Conservation (phyloP, 2,113 vertebrate species). For the Tursiops truncatus region DNA sequence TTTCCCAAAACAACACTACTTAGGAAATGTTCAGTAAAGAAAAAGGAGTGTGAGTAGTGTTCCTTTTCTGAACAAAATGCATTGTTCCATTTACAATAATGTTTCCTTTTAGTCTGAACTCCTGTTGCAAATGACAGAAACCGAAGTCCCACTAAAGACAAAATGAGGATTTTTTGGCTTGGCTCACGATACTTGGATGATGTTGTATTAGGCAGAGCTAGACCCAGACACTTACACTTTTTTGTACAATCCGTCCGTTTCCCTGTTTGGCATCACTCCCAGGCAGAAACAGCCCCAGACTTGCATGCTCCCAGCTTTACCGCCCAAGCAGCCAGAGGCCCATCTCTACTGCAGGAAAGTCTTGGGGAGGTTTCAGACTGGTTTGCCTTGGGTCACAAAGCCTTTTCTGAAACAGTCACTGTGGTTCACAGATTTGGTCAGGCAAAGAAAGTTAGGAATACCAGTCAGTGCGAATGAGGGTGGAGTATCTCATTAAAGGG, state of each 20-base stretch:
- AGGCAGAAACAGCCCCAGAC: neutral
- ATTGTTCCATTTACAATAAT: neutral
- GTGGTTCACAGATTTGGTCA: neutral
- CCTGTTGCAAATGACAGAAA: neutral
- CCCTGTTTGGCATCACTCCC: neutral
- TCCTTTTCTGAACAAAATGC: neutral
- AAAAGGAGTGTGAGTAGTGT: neutral
- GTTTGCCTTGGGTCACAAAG: neutral
- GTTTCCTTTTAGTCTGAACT: neutral
- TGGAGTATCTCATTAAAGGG: neutral
- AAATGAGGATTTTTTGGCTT: neutral
- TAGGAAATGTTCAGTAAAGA: neutral
- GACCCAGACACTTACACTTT: neutral
- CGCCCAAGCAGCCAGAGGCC: neutral
- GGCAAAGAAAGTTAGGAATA: neutral
- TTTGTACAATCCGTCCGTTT: neutral
- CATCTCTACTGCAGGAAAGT: neutral
- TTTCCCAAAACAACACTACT: neutral
- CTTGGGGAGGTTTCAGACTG: neutral
- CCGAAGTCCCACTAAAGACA: neutral
- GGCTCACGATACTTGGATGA: neutral
- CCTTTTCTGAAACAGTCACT: neutral
- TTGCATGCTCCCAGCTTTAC: too few species aligned
- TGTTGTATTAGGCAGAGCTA: neutral
- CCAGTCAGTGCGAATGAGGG: neutral